phyloP scores from a whole-genome alignment of 2,113 vertebrate species.

The Zosterops hypoxanthus region DNA sequence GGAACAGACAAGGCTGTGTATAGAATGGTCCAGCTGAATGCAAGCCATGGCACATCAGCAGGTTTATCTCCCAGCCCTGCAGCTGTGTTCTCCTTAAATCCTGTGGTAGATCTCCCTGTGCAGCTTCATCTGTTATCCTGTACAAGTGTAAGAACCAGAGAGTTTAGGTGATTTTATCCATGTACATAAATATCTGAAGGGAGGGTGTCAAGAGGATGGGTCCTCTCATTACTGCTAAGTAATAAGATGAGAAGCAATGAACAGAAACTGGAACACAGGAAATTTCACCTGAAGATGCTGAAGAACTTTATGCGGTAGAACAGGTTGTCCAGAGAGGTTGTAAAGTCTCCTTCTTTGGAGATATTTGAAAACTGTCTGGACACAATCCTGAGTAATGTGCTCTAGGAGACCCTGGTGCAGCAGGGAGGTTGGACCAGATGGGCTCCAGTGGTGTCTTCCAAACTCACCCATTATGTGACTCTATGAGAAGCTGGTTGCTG shows the following conservation, averaged over 20 bases:
- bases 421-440: not conserved
- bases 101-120: rapidly evolving
- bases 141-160: not conserved
- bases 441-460: not conserved
- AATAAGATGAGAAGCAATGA: not conserved
- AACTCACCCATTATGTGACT: not conserved
- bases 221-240: not conserved
- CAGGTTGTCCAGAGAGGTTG: not conserved
- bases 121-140: not conserved
- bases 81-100: not conserved
- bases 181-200: not conserved
- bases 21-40: rapidly evolving
- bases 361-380: not conserved
- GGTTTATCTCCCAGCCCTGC: not conserved
- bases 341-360: not conserved
- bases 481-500: not conserved
- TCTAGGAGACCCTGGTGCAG: not conserved
- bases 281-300: not conserved
- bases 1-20: rapidly evolving
- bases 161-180: not conserved
- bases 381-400: not conserved
- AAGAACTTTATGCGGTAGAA: not conserved
- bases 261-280: not conserved
- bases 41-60: rapidly evolving
- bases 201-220: not conserved